Conservation (phyloP, 2,888 invertebrate species). For the Chloromyia formosa region DNA sequence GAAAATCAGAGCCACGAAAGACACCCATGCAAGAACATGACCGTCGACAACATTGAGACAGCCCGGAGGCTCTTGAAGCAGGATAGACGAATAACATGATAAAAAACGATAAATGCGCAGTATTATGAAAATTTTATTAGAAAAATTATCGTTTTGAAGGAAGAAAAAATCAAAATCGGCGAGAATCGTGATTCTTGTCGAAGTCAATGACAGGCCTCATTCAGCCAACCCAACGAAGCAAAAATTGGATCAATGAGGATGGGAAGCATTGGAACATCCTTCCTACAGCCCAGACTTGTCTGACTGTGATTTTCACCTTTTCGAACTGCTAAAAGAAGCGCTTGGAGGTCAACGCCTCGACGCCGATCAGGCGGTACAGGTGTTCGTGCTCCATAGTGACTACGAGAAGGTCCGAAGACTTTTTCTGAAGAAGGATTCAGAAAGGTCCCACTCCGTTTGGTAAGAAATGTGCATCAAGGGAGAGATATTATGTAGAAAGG, state of each 20-base stretch:
- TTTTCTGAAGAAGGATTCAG: not conserved
- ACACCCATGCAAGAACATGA: no score
- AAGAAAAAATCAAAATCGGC: no score
- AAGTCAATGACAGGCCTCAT: not conserved
- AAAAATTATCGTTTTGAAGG: not conserved
- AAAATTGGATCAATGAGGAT: not conserved
- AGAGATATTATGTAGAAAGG: no score
- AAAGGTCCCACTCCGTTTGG: not conserved
- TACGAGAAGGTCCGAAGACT: not conserved
- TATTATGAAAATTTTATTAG: not conserved
- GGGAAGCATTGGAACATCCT: not conserved
- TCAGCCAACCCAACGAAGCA: not conserved
- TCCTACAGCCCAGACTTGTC: not conserved
- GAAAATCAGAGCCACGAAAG: no score
- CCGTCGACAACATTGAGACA: no score
- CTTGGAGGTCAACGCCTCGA: not conserved
- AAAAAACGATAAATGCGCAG: not conserved
- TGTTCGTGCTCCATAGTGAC: no score
- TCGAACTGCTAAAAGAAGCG: not conserved
- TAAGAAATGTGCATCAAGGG: not conserved
- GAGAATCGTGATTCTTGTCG: not conserved
- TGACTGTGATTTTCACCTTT: not conserved
- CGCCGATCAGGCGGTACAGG: not conserved
- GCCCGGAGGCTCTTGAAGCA: no score
- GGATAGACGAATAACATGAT: no score